These are phyloP conservation scores for Callorhinus ursinus DNA, from an alignment of 2,113 vertebrate species.

Conservation along the genomic window DNA sequence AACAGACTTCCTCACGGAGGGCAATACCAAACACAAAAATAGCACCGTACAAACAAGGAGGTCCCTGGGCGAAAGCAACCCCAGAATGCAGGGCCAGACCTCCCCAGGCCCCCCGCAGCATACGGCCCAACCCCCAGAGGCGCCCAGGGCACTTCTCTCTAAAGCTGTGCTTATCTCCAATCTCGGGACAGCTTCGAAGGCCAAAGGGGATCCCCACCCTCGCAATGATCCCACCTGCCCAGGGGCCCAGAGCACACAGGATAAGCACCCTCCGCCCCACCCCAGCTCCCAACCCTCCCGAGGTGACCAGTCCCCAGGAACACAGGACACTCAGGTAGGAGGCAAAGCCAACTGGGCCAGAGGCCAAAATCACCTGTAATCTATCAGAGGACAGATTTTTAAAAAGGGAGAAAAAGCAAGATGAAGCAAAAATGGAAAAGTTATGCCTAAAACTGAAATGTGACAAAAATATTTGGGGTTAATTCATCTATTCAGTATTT, in stretches of 20 bases:
- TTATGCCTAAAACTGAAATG: not conserved
- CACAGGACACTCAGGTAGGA: not conserved
- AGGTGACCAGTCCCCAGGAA: not conserved
- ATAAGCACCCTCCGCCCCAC: not conserved
- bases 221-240: not conserved
- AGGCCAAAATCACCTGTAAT: not conserved
- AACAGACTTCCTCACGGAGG: constrained; percentile 53
- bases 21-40: not conserved
- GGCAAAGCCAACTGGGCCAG: not conserved
- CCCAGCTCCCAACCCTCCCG: not conserved
- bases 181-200: not conserved
- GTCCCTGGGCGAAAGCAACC: not conserved
- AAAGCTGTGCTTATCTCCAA: not conserved
- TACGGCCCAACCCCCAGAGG: fast-evolving
- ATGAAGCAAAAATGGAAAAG: not conserved
- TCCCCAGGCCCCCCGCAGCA: not conserved
- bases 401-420: constrained; percentile 28
- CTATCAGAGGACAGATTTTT: not conserved
- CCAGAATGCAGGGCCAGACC: not conserved
- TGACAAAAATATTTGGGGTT: not conserved
- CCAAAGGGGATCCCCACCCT: not conserved
- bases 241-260: not conserved
- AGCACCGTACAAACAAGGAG: not conserved
- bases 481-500: not conserved
- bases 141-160: not conserved